Percentiles rank a stretch among this genome's conserved stretches.
These are phyloP conservation scores for Drosophila helvetica DNA, from an alignment of 2,888 invertebrate genomes.

Conservation along the genomic window DNA sequence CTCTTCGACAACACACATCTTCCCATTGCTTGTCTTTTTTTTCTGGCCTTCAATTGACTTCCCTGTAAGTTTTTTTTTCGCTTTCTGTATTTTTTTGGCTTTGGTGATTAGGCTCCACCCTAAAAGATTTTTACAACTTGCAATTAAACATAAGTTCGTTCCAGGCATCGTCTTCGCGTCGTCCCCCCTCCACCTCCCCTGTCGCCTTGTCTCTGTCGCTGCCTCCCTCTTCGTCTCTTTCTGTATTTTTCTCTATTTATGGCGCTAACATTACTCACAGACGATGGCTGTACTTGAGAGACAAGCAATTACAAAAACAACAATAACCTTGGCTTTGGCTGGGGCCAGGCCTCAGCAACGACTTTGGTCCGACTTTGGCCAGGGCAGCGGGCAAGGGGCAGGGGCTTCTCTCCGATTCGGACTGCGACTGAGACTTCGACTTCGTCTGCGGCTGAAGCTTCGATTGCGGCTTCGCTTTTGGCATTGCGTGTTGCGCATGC, in stretches of 20 bases:
- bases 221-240: slow-evolving; percentile 7
- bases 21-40: slow-evolving; percentile 11
- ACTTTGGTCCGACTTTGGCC: slow-evolving; percentile 2
- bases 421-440: not conserved
- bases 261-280: slow-evolving; percentile 51
- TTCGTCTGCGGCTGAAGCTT: slow-evolving; percentile 6
- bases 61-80: slow-evolving; percentile 8
- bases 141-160: slow-evolving; percentile 41
- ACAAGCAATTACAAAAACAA: slow-evolving; percentile 43
- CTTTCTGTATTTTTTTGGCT: not conserved
- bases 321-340: slow-evolving; percentile 52
- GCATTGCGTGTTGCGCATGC: slow-evolving; percentile 77
- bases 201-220: not conserved
- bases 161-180: slow-evolving; percentile 6
- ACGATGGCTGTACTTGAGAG: slow-evolving; percentile 47
- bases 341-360: slow-evolving; percentile 15
- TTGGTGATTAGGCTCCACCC: slow-evolving; percentile 47
- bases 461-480: slow-evolving; percentile 58
- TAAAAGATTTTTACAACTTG: slow-evolving; percentile 49
- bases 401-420: not conserved
- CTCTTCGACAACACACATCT: not conserved
- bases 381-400: not conserved
- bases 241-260: slow-evolving; percentile 42
- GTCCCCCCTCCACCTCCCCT: not conserved
- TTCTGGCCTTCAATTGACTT: slow-evolving; percentile 31